Evolutionary conservation across 2,113 vertebrate genomes (phyloP).

Genomic region (Heloderma charlesbogerti): DNA sequence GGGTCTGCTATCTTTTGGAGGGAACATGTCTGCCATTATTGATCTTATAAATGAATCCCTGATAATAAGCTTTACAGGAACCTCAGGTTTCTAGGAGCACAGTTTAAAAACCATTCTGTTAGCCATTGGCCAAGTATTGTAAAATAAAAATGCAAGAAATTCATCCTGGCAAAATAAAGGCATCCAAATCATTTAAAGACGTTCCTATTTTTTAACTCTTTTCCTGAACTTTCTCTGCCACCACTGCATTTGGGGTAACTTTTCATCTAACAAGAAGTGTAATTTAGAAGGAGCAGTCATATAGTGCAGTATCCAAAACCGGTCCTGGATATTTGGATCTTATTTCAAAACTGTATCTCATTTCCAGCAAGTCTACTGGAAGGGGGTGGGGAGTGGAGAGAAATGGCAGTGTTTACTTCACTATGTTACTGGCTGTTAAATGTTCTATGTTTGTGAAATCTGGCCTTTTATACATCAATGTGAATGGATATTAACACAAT

Average conservation of each 20-base stretch:
- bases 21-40: neutral
- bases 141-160: constrained; percentile 1
- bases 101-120: neutral
- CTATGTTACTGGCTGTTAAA: constrained; percentile 68
- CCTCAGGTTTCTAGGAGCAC: neutral
- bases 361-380: neutral
- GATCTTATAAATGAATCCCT: neutral
- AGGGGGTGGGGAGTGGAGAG: neutral
- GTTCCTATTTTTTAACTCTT: neutral
- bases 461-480: constrained; percentile 73
- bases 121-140: neutral
- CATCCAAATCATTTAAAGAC: neutral
- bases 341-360: neutral
- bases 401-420: constrained; percentile 40
- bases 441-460: constrained; percentile 76
- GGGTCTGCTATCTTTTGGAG: neutral
- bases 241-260: neutral
- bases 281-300: neutral
- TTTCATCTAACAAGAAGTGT: neutral
- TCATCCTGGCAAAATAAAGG: neutral
- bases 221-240: neutral
- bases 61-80: neutral
- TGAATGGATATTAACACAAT: constrained; percentile 71
- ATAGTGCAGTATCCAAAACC: neutral
- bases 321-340: neutral